Base-by-base conservation (phyloP, 2,113 vertebrate genomes). In the Varanus salvator region DNA sequence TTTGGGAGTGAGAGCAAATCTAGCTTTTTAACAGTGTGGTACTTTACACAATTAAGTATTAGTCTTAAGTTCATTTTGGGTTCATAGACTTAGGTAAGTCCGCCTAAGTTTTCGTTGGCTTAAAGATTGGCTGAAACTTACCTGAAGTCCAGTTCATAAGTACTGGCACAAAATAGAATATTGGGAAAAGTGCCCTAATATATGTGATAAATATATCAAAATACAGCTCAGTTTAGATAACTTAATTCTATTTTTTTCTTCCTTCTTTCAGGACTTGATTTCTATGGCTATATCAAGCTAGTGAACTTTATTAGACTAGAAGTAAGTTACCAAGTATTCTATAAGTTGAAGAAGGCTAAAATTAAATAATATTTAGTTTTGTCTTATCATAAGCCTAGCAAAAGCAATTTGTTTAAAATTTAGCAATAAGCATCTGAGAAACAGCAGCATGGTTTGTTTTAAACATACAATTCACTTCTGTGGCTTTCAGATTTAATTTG, bases 211-310 rank as follows among this genome's bases (percentile, higher is more conserved):
- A 72, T 57, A 82, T 23, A 29, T 71, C 31, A 88, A 74, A 57
- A 48, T 60, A 38, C 12, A 82, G 25, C 48, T 44, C 0, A 27
- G 15, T 21, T 29, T 76, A 2, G 12, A 44, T 44, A 44, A 44
- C 31, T 76, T 80, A 88, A 52, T 11, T 17, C 23, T 52, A 23
- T 76, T 50, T 31, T 27, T 0, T 74, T 57, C 60, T 88, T 29
- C 57, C 17, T 68, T 14, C 54, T 94, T 87, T 19, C 80, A 99
- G 99, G 97, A 92, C 97, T 99, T 83, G 98, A 99, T 85, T 99
- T 98, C 97, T 99, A 99, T 92, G 98, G 98, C 77, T 99, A 98
- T 81, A 93, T 99, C 92, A 99, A 99, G 89, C 96, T 99, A 94
- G 98, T 99, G 95, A 99, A 99, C 97, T 99, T 98, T 85, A 96